Evolutionary conservation across 1,140 invertebrate genomes (phyloP).

Genomic region (Metopolophium dirhodum): DNA sequence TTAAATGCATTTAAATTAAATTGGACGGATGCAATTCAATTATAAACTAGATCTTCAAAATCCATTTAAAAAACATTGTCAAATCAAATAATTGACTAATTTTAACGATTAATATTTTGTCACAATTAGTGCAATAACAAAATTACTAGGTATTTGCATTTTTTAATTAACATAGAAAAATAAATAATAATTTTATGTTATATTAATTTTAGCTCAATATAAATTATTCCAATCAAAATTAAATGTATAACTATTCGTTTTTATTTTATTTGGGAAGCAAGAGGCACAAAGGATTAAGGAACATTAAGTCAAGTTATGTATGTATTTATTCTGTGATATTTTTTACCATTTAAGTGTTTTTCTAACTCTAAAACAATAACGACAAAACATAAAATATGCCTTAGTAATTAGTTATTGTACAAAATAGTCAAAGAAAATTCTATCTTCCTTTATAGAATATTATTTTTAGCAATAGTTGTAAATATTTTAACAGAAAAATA

Average conservation of each 20-base stretch:
- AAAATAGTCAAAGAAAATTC: too few species aligned
- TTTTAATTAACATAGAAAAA: neutral
- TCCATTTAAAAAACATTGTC: neutral
- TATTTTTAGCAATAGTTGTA: too few species aligned
- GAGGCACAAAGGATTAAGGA: neutral
- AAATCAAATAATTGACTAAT: neutral
- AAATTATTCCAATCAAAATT: neutral
- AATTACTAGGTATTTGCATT: too few species aligned
- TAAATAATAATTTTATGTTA: too few species aligned
- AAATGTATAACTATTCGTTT: neutral
- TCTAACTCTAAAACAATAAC: neutral
- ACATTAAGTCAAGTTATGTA: neutral
- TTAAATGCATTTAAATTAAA: too few species aligned
- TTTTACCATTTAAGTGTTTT: neutral
- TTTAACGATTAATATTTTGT: neutral
- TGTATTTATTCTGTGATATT: neutral
- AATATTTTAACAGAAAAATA: too few species aligned
- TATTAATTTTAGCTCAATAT: neutral
- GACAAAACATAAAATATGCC: too few species aligned
- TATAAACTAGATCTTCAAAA: too few species aligned
- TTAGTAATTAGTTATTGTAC: too few species aligned
- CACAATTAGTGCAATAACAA: neutral
- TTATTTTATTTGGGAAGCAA: neutral
- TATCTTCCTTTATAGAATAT: too few species aligned
- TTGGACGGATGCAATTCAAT: too few species aligned